Conservation (phyloP, 1,140 invertebrate species). For the Nasonia longicornis region DNA sequence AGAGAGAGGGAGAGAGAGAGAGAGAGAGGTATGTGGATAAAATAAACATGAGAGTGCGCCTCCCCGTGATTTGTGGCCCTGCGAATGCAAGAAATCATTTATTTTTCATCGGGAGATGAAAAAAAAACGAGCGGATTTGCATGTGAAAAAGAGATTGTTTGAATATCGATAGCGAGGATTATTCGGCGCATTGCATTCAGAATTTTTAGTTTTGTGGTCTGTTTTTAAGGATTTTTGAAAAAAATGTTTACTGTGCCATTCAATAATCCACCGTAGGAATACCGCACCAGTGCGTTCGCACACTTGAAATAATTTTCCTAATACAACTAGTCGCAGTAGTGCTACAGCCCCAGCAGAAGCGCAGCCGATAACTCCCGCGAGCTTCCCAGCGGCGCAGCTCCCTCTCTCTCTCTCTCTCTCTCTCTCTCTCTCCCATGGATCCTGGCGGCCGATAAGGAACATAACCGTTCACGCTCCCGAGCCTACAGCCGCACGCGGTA, state of each 20-base stretch:
- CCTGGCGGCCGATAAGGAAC: conserved; percentile 1
- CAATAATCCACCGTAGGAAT: too few relatives aligned
- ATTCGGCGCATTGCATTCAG: too few relatives aligned
- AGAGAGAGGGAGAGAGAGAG: too few relatives aligned
- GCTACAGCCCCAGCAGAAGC: too few relatives aligned
- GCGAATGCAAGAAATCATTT: not conserved
- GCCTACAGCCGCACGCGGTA: not conserved
- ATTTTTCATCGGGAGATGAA: not conserved
- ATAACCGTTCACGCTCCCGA: conserved; percentile 4
- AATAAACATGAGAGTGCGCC: not conserved
- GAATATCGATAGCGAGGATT: not conserved
- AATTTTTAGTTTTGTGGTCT: too few relatives aligned
- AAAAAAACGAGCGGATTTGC: not conserved
- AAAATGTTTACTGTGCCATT: too few relatives aligned
- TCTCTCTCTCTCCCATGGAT: not conserved
- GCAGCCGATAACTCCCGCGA: too few relatives aligned
- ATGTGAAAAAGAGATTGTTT: not conserved
- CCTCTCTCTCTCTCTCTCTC: not conserved
- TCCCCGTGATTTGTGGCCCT: not conserved
- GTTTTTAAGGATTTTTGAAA: too few relatives aligned
- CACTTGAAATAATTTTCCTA: too few relatives aligned
- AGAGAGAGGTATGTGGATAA: not conserved
- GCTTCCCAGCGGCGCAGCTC: not conserved
- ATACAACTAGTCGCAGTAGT: too few relatives aligned
- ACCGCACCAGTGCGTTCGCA: too few relatives aligned